Base-by-base conservation (phyloP, 2,797 vertebrate species). In the Diplodus sargus region DNA sequence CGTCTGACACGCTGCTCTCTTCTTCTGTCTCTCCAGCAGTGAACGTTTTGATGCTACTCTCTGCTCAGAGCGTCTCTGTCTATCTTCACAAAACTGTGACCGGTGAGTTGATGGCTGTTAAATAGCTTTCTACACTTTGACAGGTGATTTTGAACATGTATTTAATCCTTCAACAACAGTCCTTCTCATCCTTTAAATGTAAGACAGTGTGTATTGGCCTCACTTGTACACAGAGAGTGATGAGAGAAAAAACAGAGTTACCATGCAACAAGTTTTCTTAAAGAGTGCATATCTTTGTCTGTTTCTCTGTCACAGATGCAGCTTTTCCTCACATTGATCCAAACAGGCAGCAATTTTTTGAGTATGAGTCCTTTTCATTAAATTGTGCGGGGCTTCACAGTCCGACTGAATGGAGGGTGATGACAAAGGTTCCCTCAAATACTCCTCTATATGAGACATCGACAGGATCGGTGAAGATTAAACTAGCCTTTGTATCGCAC, bases 311-410 rank as follows among this genome's bases (percentile, higher is more conserved):
- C 22, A 15, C 23, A 63, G 70, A 43, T 22, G 70, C 30, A 20
- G 39, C 5, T 54, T 54, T 54, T 52, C 22, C 4, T 43, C 47
- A 9, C 6, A 8, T 76, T 30, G 18, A 49, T 43, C 45, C 73
- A 30, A 42, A 49, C 53, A 28, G 22, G 7, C 63, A 42, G 16
- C 73, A 67, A 48, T 67, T 76, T 30, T 66, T 74, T 58, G 72
- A 74, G 11, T 66, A 65, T 30, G 71, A 74, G 0, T 13, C 42
- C 52, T 17, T 74, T 42, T 45, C 39, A 8, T 9, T 74, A 1
- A 17, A 3, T 2, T 74, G 72, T 28, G n/a, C 2, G 1, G 28
- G 15, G 4, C 6, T 22, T 39, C 10, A 39, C 2, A 4, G 43
- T 8, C n/a, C 43, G 15, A 1, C 61, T 39, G 61, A 45, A 20